A percentile compares a stretch with the other conserved stretches of the same genome.
Conservation (phyloP, 2,888 invertebrate species). For the Theretra japonica region DNA sequence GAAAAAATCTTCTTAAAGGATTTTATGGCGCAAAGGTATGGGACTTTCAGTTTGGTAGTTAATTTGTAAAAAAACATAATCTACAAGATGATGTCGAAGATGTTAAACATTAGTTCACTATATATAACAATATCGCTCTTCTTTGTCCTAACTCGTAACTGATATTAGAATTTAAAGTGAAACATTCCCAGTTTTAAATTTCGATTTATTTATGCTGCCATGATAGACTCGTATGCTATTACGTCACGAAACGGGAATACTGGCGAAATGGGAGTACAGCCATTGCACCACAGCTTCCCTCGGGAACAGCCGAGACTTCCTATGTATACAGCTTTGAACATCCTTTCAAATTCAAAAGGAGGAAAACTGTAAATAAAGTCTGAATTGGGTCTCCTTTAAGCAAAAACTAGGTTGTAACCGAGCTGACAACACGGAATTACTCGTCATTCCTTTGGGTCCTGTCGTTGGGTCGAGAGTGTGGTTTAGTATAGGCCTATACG, state of each 20-base stretch:
- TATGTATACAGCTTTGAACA: neutral
- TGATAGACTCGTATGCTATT: neutral
- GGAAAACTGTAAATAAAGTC: conserved; percentile 3
- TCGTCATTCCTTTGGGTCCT: neutral
- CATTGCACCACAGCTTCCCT: conserved; percentile 3
- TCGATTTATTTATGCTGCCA: neutral
- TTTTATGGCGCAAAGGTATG: neutral
- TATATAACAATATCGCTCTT: too few species aligned
- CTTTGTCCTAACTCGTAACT: too few species aligned
- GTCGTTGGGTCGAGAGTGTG: neutral
- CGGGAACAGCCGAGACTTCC: neutral
- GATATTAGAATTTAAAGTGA: neutral
- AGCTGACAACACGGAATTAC: neutral
- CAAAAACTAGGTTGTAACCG: neutral
- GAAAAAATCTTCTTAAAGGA: neutral
- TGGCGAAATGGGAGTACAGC: neutral
- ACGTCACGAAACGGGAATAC: neutral
- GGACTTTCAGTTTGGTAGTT: too few species aligned
- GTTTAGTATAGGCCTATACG: neutral
- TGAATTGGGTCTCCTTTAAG: neutral
- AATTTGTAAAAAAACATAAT: too few species aligned
- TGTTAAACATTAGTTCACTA: too few species aligned
- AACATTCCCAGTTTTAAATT: neutral
- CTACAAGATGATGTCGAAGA: too few species aligned
- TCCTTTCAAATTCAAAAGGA: conserved; percentile 2